These are phyloP conservation scores for Yponomeuta evonymella DNA, from an alignment of 2,888 invertebrate species.

Conservation along the genomic window DNA sequence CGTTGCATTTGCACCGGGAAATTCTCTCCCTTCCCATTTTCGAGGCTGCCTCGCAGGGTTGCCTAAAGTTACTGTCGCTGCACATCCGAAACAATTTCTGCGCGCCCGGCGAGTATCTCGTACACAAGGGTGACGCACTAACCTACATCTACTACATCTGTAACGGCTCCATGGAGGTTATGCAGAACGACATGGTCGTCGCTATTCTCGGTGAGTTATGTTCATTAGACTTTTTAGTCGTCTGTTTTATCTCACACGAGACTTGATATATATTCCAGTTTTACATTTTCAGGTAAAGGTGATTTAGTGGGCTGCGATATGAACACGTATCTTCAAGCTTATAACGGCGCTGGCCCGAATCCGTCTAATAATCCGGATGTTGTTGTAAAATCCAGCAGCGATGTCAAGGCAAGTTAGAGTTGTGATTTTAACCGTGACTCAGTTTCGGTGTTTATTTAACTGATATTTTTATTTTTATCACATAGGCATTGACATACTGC, in stretches of 20 bases:
- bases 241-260: background rate
- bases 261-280: conserved; percentile 1
- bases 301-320: conserved; percentile 96
- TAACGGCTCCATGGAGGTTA: conserved; percentile 98
- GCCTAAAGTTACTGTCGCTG: conserved; percentile 92
- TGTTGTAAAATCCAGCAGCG: conserved; percentile 94
- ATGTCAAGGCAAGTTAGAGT: conserved; percentile 80
- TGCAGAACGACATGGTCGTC: conserved; percentile 97
- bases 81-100: conserved; percentile 97
- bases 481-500: conserved; percentile 93
- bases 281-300: conserved; percentile 85
- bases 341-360: conserved; percentile 76
- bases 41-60: conserved; percentile 95
- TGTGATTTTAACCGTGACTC: conserved; percentile 12
- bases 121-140: conserved; percentile 95
- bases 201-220: conserved; percentile 90
- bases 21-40: conserved; percentile 96
- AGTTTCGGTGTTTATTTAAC: background rate
- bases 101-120: conserved; percentile 95
- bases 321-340: conserved; percentile 84
- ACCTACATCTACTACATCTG: conserved; percentile 96
- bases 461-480: conserved; percentile 8
- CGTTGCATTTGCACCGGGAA: conserved; percentile 96
- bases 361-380: conserved; percentile 82
- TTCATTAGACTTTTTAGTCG: background rate